Evolutionary conservation across 1,140 invertebrate genomes (phyloP), one percentile per base, ranked within the genome.

Genomic region (Neodiprion fabricii): DNA sequence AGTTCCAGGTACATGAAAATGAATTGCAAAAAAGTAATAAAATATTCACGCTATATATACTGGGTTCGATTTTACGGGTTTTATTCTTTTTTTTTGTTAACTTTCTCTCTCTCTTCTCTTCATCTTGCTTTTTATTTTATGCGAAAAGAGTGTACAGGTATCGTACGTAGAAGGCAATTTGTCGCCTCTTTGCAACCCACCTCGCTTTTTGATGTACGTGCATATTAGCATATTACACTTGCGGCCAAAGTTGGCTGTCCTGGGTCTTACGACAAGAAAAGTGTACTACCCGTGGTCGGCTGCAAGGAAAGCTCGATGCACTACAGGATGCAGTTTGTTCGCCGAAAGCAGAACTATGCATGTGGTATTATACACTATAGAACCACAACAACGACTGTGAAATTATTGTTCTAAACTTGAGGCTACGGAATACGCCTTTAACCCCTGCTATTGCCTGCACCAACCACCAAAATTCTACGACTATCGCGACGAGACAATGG

Each of bases 401-500:
- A 61, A 61, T 61, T 61, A 61, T 61, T 14, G 53, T 61, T 61
- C 11, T 14, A 17, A 61, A 61, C 53, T 61, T 12, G n/a, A 61
- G 5, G 11, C 11, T 5, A 17, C 53, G 53, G 53, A 61, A 5
- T 17, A 12, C 53, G 53, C 53, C 53, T 9, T 17, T 17, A 61
- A 9, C 53, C 53, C 4, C 11, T 8, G 53, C 53, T 12, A 40
- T 40, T 40, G 28, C 28, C 28, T 40, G 28, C 28, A 5, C 2
- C 28, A 40, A 40, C 28, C 28, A 61, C 53, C 53, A 61, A 17
- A 61, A 61, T 61, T 9, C 53, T 17, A 61, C 53, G 11, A 61
- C 53, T 61, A 61, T 61, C 53, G 53, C 53, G 11, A 61, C 53
- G n/a, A 61, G 53, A 61, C 53, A 61, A 61, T 61, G 53, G 53